phyloP scores from a whole-genome alignment of 2,888 invertebrate species.

The Abrostola tripartita region DNA sequence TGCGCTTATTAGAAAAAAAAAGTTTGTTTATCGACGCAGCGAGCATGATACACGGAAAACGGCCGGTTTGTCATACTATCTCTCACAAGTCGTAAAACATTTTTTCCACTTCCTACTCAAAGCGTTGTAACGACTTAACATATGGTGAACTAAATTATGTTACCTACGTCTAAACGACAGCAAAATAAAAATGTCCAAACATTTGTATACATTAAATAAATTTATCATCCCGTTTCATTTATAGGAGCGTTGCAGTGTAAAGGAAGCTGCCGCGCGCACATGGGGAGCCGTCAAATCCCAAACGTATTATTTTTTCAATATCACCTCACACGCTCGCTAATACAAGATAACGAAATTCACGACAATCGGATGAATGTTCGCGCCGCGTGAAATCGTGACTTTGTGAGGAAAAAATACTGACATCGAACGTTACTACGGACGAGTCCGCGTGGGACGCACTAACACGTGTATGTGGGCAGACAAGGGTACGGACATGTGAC shows the following conservation, averaged over 20 bases:
- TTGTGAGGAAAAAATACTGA: slow-evolving; percentile 78
- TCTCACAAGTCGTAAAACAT: slow-evolving; percentile 85
- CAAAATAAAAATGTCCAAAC: slow-evolving; percentile 88
- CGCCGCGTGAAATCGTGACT: slow-evolving; percentile 87
- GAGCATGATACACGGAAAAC: slow-evolving; percentile 71
- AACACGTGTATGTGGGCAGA: slow-evolving; percentile 87
- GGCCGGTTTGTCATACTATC: slow-evolving; percentile 80
- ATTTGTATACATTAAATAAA: slow-evolving; percentile 89
- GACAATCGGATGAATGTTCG: slow-evolving; percentile 87
- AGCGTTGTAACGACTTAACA: slow-evolving; percentile 82
- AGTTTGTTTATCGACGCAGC: slow-evolving; percentile 66
- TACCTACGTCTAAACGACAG: slow-evolving; percentile 86
- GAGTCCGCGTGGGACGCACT: slow-evolving; percentile 72
- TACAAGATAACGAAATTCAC: slow-evolving; percentile 86
- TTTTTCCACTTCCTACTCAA: slow-evolving; percentile 86
- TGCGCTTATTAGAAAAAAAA: slow-evolving; percentile 63
- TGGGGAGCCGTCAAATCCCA: slow-evolving; percentile 87
- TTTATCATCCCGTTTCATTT: slow-evolving; percentile 87
- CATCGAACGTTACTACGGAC: slow-evolving; percentile 66
- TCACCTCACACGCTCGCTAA: slow-evolving; percentile 81
- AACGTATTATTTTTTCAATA: slow-evolving; percentile 88
- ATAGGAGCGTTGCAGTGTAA: slow-evolving; percentile 79
- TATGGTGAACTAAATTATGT: slow-evolving; percentile 88
- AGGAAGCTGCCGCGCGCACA: slow-evolving; percentile 86
- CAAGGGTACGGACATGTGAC: slow-evolving; percentile 79